Percentiles rank a stretch among this genome's conserved stretches.
Evolutionary conservation across 2,888 invertebrate genomes (phyloP).

Genomic region (Drosophila merina): DNA sequence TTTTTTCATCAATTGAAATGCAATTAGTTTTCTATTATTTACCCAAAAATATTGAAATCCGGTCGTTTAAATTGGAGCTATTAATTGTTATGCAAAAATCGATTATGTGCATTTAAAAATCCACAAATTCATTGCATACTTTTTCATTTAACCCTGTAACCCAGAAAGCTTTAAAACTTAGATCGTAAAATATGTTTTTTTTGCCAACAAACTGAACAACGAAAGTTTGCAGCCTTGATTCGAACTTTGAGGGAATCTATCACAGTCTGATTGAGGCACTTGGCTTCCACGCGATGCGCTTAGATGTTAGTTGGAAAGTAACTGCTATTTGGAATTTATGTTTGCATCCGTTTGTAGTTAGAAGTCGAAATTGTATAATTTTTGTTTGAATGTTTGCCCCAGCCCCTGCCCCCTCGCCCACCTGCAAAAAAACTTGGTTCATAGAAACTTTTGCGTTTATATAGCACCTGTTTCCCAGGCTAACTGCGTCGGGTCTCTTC

Average conservation of each 20-base stretch:
- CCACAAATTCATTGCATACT: not conserved
- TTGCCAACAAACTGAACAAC: slow-evolving; percentile 11
- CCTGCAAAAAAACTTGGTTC: slow-evolving; percentile 72
- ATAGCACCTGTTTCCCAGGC: slow-evolving; percentile 77
- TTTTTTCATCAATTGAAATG: not conserved
- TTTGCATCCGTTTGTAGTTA: slow-evolving; percentile 34
- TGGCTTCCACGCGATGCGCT: slow-evolving; percentile 69
- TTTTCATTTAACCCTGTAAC: not conserved
- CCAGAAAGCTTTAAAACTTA: not conserved
- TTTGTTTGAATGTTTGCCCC: slow-evolving; percentile 21
- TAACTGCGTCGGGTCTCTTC: slow-evolving; percentile 56
- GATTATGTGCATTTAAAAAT: not conserved
- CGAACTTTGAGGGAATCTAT: slow-evolving; percentile 19
- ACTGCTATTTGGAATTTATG: slow-evolving; percentile 17
- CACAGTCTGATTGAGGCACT: slow-evolving; percentile 42
- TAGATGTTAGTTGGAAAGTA: slow-evolving; percentile 18
- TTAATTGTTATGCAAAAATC: not conserved
- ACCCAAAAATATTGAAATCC: too few relatives aligned
- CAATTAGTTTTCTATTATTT: not conserved
- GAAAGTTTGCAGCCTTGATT: slow-evolving; percentile 35
- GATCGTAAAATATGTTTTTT: not conserved
- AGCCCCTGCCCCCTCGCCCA: not conserved
- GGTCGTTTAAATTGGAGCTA: not conserved
- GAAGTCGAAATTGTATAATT: slow-evolving; percentile 33
- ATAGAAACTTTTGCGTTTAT: slow-evolving; percentile 82